phyloP scores from a whole-genome alignment of 2,797 vertebrate genomes.

The Enteromius thamalakanensis region DNA sequence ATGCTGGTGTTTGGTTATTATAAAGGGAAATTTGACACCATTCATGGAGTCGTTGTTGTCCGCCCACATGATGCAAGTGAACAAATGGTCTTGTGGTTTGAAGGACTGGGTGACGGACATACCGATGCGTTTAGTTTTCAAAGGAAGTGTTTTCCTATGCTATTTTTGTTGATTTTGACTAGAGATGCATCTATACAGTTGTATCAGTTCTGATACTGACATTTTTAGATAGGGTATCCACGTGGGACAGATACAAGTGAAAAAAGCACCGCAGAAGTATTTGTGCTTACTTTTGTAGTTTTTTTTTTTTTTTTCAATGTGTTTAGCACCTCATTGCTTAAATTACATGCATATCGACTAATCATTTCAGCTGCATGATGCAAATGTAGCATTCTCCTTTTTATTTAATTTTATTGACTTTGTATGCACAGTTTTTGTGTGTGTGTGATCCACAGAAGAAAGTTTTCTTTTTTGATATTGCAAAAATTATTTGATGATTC shows the following conservation, averaged over 20 bases:
- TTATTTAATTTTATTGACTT: background rate
- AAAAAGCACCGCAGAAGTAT: background rate
- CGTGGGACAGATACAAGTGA: background rate
- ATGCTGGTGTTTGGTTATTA: constrained; percentile 31
- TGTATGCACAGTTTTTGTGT: background rate
- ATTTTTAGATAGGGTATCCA: background rate
- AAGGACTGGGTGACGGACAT: constrained; percentile 50
- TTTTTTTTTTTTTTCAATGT: background rate
- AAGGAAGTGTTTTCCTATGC: constrained; percentile 41
- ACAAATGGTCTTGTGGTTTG: constrained; percentile 56
- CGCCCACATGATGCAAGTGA: constrained; percentile 40
- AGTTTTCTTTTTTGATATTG: background rate
- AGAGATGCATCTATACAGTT: background rate
- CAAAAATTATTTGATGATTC: background rate
- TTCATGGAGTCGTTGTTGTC: constrained; percentile 41
- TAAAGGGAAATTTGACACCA: constrained; percentile 36
- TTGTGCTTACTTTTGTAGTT: background rate
- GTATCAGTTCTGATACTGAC: background rate
- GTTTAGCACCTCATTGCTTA: background rate
- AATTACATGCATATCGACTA: too few species aligned
- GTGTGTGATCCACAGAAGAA: background rate
- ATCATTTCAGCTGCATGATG: too few species aligned
- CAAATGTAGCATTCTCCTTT: background rate
- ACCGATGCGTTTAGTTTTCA: constrained; percentile 43
- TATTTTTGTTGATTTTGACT: background rate